Evolutionary conservation across 2,113 vertebrate genomes (phyloP), one percentile per base, ranked within the genome.

Genomic region (Hemicordylus capensis): DNA sequence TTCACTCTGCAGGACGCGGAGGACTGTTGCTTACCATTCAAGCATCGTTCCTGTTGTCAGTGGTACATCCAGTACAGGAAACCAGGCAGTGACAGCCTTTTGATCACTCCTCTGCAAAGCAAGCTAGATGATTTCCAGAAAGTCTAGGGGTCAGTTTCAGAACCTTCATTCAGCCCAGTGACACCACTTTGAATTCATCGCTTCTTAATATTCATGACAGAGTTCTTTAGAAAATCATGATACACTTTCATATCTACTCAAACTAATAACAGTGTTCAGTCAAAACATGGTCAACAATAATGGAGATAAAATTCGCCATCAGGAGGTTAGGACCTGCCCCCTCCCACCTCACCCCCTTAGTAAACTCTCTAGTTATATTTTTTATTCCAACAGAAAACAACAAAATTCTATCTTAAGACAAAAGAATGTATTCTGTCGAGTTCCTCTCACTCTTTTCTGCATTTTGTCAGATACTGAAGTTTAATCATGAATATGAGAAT

Each of bases 51-150:
- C 24, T 28, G 4, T 28, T 48, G 59, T 11, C 14, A 24, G 1
- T n/a, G 3, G 7, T 63, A 22, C 22, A 48, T 75, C 34, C 34
- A n/a, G 61, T 22, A 76, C 19, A 24, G 44, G 56, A 70, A 58
- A 5, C 14, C 37, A 1, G 1, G 6, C 4, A 11, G 1, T 1
- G 22, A 26, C 24, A 4, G n/a, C n/a, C n/a, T n/a, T n/a, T n/a
- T n/a, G n/a, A n/a, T n/a, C n/a, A n/a, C n/a, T n/a, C n/a, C 24
- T 0, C 26, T 69, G 2, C 1, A 17, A 46, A 10, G 15, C 14
- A 19, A 61, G 26, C 37, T 77, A 19, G 22, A 0, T 0, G n/a
- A 66, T 78, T 42, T 22, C 67, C 59, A 48, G 0, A 7, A 17
- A 2, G 39, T 48, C 14, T 19, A 46, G 10, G 7, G 37, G 46